Evolutionary conservation across 2,113 vertebrate species (phyloP).

Genomic region (Glaucomys volans): DNA sequence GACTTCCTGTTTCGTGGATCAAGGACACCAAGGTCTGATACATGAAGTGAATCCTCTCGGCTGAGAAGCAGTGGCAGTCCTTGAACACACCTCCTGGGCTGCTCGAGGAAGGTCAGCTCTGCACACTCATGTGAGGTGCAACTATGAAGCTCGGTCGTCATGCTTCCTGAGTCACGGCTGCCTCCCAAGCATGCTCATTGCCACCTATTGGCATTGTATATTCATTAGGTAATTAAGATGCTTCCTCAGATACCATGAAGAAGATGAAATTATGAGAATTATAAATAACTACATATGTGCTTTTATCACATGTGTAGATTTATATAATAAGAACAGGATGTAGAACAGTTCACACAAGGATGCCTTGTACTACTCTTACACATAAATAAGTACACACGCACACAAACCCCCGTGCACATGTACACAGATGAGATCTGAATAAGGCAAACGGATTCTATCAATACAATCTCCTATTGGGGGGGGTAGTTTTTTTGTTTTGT

Average conservation of each 20-base stretch:
- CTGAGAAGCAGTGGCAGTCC: fast-evolving
- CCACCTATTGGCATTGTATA: neutral
- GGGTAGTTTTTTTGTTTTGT: too few relatives aligned
- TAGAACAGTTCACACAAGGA: neutral
- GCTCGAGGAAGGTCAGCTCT: neutral
- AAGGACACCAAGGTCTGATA: neutral
- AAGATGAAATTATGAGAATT: neutral
- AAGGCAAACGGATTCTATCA: fast-evolving
- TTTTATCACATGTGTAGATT: neutral
- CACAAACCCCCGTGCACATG: neutral
- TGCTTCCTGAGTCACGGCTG: neutral
- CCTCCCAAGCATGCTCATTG: neutral
- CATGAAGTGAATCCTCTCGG: neutral
- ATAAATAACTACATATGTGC: neutral
- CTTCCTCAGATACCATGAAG: too few relatives aligned
- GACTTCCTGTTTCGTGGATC: neutral
- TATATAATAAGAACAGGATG: neutral
- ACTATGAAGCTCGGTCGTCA: fast-evolving
- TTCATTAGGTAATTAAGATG: neutral
- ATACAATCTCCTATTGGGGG: too few relatives aligned
- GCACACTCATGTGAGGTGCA: fast-evolving
- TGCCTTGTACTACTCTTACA: neutral
- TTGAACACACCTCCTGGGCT: neutral
- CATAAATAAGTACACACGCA: fast-evolving
- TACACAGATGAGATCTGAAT: neutral